Conservation (phyloP, 1,140 invertebrate genomes). For the Halotydeus destructor region DNA sequence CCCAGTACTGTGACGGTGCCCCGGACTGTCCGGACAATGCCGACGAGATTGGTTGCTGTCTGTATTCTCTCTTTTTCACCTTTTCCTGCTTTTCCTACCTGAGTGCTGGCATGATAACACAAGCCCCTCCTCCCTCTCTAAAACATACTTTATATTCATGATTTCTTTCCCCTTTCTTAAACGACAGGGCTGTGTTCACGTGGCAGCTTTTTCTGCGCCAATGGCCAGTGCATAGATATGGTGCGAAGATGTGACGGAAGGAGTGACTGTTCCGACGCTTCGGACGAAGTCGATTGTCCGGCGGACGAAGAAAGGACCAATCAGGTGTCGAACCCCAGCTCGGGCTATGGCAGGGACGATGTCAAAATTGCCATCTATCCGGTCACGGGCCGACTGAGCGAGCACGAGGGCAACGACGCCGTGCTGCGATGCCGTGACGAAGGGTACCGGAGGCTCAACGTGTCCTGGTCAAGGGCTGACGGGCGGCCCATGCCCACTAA, state of each 20-base stretch:
- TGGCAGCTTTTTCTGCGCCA: constrained; percentile 34
- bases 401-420: constrained; percentile 41
- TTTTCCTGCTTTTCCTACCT: not conserved
- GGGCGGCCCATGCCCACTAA: constrained; percentile 47
- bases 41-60: constrained; percentile 21
- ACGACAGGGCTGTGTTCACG: constrained; percentile 23
- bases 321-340: too few relatives aligned
- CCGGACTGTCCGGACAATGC: constrained; percentile 19
- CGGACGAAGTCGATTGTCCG: constrained; percentile 64
- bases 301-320: constrained; percentile 13
- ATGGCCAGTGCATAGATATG: constrained; percentile 40
- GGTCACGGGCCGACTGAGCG: constrained; percentile 18
- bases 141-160: not conserved
- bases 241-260: constrained; percentile 56
- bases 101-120: not conserved
- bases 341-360: too few relatives aligned
- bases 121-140: not conserved
- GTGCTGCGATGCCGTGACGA: constrained; percentile 79
- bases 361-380: constrained; percentile 18
- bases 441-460: constrained; percentile 44
- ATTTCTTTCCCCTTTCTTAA: constrained; percentile 5
- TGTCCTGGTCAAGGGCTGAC: constrained; percentile 48
- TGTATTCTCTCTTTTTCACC: constrained; percentile 5
- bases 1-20: constrained; percentile 17
- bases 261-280: constrained; percentile 71